Evolutionary conservation across 1,140 invertebrate genomes (phyloP).

Genomic region (Pristionchus pacificus): DNA sequence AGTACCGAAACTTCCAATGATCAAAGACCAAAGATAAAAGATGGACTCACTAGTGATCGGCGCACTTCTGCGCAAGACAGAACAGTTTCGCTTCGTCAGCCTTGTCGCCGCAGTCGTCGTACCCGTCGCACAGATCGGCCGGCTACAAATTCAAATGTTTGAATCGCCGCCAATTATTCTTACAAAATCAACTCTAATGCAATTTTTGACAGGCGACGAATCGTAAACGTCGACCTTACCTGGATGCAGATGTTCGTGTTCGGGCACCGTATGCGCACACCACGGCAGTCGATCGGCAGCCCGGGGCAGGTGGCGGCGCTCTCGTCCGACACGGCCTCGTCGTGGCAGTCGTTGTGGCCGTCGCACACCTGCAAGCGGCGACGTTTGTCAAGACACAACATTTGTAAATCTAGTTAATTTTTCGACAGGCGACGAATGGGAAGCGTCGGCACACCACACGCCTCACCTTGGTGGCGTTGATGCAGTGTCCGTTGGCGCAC

Average conservation of each 20-base stretch:
- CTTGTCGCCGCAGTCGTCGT: slow-evolving; percentile 49
- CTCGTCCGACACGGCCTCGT: slow-evolving; percentile 53
- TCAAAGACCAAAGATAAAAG: no score
- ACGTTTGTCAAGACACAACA: not conserved
- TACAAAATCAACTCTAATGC: not conserved
- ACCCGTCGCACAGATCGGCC: slow-evolving; percentile 54
- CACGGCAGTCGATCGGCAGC: slow-evolving; percentile 55
- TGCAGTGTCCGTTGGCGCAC: slow-evolving; percentile 75
- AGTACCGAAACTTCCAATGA: not conserved
- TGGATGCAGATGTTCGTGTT: slow-evolving; percentile 57
- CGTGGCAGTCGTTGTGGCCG: slow-evolving; percentile 57
- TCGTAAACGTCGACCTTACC: not conserved
- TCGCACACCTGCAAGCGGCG: slow-evolving; percentile 39
- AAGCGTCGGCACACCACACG: no score
- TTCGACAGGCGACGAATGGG: not conserved
- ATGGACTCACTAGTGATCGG: slow-evolving; percentile 48
- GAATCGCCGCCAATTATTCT: not conserved
- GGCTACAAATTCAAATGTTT: slow-evolving; percentile 12
- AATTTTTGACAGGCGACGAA: not conserved
- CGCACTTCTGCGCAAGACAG: slow-evolving; percentile 51
- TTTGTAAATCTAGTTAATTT: not conserved
- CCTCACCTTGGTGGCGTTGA: slow-evolving; percentile 47
- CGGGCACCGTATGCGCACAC: slow-evolving; percentile 51
- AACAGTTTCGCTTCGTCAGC: slow-evolving; percentile 54
- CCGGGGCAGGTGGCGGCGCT: slow-evolving; percentile 49